phyloP scores from a whole-genome alignment of 2,888 invertebrate genomes.

The Caenorhabditis plicata region DNA sequence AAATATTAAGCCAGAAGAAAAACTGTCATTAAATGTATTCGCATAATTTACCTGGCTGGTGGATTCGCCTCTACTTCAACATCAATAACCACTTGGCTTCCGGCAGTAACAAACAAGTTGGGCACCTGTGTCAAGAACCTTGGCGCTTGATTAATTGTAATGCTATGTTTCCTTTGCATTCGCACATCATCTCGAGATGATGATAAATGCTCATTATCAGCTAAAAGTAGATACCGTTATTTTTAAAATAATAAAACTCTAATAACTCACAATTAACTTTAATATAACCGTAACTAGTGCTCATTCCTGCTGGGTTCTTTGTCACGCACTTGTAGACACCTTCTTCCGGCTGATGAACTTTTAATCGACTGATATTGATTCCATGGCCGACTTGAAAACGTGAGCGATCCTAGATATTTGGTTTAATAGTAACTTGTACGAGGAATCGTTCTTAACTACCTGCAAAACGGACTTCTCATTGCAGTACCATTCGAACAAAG shows the following conservation, averaged over 20 bases:
- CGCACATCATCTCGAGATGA: conserved; percentile 29
- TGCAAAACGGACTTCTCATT: conserved; percentile 60
- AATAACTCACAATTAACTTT: conserved; percentile 65
- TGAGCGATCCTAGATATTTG: conserved; percentile 41
- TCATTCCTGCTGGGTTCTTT: conserved; percentile 84
- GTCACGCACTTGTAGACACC: conserved; percentile 85
- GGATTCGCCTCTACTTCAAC: conserved; percentile 62
- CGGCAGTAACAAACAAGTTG: conserved; percentile 55
- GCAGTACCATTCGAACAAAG: conserved; percentile 56
- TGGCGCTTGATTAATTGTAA: conserved; percentile 48
- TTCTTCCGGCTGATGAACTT: conserved; percentile 56
- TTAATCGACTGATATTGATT: conserved; percentile 59
- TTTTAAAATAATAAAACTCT: background rate
- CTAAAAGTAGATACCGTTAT: conserved; percentile 12
- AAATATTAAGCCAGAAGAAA: too few species aligned
- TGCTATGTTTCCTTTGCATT: conserved; percentile 22
- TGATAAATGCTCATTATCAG: conserved; percentile 31
- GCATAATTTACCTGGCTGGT: conserved; percentile 52
- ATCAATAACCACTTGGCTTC: conserved; percentile 59
- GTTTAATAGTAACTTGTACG: background rate
- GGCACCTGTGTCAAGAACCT: conserved; percentile 54
- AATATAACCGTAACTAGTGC: conserved; percentile 67
- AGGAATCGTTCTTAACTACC: conserved; percentile 6
- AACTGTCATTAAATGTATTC: too few species aligned
- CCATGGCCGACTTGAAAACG: conserved; percentile 57